Conservation (phyloP, 2,888 invertebrate species). For the Eupithecia pulchellata region DNA sequence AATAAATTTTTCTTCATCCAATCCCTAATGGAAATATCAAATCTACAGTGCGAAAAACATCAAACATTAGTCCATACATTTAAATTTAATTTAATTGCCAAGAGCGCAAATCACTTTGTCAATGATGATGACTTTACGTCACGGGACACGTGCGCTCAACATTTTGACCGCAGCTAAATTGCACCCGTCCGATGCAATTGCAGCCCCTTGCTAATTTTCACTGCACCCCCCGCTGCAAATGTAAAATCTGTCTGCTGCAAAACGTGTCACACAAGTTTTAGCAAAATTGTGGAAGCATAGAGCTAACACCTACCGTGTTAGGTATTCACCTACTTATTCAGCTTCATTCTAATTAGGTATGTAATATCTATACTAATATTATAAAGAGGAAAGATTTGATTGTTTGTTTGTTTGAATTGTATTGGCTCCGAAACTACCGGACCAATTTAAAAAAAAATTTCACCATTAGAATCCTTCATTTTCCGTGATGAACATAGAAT, state of each 20-base stretch:
- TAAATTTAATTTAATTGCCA: not conserved
- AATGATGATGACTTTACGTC: conserved; percentile 24
- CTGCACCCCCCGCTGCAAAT: conserved; percentile 6
- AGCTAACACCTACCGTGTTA: not conserved
- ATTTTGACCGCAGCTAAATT: conserved; percentile 37
- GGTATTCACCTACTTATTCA: not conserved
- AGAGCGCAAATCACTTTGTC: not conserved
- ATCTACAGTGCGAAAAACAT: not conserved
- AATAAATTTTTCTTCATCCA: not conserved
- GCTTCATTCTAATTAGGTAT: no score
- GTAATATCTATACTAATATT: no score
- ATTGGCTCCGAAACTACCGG: no score
- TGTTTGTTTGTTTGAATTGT: no score
- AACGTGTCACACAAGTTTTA: not conserved
- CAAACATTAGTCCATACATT: not conserved
- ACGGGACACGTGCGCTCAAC: conserved; percentile 33
- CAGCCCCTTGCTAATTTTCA: conserved; percentile 23
- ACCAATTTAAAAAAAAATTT: no score
- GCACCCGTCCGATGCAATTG: conserved; percentile 21
- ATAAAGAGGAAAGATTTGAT: no score
- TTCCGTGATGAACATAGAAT: no score
- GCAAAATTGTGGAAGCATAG: not conserved
- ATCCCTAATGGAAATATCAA: not conserved
- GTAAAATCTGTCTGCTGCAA: conserved; percentile 9
- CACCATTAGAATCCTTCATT: no score